Percentiles rank a stretch among this genome's conserved stretches.
phyloP scores from a whole-genome alignment of 2,113 vertebrate species.

The Petromus typicus region DNA sequence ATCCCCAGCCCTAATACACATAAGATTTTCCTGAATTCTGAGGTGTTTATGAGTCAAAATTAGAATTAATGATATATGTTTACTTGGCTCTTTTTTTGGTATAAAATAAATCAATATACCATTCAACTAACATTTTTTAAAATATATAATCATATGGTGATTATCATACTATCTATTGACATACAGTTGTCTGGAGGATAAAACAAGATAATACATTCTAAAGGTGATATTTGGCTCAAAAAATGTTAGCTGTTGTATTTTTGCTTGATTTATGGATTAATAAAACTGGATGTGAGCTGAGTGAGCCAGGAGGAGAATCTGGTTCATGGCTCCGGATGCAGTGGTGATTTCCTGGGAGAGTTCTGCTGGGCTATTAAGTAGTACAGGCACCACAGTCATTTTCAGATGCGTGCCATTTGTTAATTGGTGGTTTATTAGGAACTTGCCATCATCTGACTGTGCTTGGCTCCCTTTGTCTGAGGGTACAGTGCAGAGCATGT shows the following conservation, averaged over 20 bases:
- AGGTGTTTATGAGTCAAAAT: not conserved
- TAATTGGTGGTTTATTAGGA: not conserved
- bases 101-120: not conserved
- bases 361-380: not conserved
- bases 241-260: not conserved
- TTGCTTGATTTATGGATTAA: not conserved
- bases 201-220: slow-evolving; percentile 1
- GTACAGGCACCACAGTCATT: not conserved
- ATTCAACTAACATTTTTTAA: not conserved
- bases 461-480: not conserved
- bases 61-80: not conserved
- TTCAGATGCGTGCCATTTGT: not conserved
- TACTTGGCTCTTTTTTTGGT: not conserved
- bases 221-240: not conserved
- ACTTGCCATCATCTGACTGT: not conserved
- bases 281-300: not conserved
- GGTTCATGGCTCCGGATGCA: not conserved
- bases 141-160: not conserved
- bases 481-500: not conserved
- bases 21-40: not conserved
- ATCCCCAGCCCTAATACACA: not conserved
- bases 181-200: not conserved
- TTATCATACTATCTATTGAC: not conserved
- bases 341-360: not conserved
- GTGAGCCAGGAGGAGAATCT: not conserved